phyloP scores from a whole-genome alignment of 2,888 invertebrate genomes.

The Drosophila tanythrix region DNA sequence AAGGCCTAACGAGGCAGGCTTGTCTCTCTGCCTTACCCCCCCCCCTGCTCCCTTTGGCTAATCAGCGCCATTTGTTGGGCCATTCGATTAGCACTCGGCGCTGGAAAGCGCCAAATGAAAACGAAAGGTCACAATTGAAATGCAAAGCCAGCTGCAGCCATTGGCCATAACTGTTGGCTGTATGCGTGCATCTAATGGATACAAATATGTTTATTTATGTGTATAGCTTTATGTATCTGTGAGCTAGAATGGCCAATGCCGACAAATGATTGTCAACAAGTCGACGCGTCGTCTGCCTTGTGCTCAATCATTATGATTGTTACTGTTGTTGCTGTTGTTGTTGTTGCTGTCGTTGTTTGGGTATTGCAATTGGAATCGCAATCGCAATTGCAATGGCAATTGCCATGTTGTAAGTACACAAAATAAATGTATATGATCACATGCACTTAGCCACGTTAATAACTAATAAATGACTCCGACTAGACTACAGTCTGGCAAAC shows the following conservation, averaged over 20 bases:
- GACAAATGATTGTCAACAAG: slow-evolving; percentile 66
- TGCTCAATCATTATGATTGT: slow-evolving; percentile 69
- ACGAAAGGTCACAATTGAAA: slow-evolving; percentile 71
- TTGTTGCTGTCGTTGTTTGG: slow-evolving; percentile 34
- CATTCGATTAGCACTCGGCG: slow-evolving; percentile 51
- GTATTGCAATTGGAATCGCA: neutral
- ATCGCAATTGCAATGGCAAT: slow-evolving; percentile 25
- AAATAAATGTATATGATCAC: slow-evolving; percentile 53
- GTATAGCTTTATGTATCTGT: slow-evolving; percentile 2
- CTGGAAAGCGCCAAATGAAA: slow-evolving; percentile 47
- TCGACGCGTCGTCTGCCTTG: slow-evolving; percentile 72
- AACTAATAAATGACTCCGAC: slow-evolving; percentile 64
- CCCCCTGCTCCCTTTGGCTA: slow-evolving; percentile 28
- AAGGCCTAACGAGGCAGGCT: slow-evolving; percentile 41
- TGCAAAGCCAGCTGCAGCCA: slow-evolving; percentile 67
- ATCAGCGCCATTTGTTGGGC: slow-evolving; percentile 60
- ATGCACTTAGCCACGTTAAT: slow-evolving; percentile 56
- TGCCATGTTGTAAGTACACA: slow-evolving; percentile 40
- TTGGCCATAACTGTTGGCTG: neutral
- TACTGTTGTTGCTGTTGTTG: slow-evolving; percentile 34
- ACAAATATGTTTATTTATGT: neutral
- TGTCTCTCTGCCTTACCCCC: neutral
- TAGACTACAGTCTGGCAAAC: slow-evolving; percentile 43
- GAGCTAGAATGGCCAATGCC: slow-evolving; percentile 42
- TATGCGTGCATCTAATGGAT: slow-evolving; percentile 1